Percentiles rank a stretch among this genome's conserved stretches.
phyloP scores from a whole-genome alignment of 2,113 vertebrate genomes.

The Nicator chloris region DNA sequence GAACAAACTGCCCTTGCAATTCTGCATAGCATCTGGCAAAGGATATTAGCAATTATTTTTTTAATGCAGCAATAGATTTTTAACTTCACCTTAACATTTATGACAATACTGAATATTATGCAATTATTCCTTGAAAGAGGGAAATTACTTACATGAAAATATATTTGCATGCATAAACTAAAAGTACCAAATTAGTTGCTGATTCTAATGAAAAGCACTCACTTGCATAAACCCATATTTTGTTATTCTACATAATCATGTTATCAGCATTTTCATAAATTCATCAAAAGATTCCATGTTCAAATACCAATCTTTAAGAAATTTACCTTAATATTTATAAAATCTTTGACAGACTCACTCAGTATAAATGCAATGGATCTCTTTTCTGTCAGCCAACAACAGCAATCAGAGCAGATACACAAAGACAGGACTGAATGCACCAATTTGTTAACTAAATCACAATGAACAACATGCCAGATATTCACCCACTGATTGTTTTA shows the following conservation, averaged over 20 bases:
- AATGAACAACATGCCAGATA: background rate
- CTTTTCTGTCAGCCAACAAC: background rate
- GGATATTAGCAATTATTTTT: background rate
- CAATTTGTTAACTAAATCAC: background rate
- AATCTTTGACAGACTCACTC: background rate
- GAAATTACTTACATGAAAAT: background rate
- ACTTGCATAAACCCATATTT: background rate
- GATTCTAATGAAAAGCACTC: background rate
- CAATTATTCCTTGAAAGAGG: background rate
- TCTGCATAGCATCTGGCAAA: background rate
- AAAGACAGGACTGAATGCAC: background rate
- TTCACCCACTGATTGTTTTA: background rate
- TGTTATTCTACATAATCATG: background rate
- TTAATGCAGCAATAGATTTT: background rate
- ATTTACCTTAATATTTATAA: background rate
- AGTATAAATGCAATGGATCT: background rate
- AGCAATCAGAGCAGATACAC: background rate
- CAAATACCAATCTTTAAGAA: background rate
- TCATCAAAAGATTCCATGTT: background rate
- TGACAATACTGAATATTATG: background rate
- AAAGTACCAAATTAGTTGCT: background rate
- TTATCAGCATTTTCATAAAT: background rate
- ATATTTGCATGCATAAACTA: background rate
- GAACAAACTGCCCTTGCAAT: background rate
- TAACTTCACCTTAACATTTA: background rate